phyloP scores from a whole-genome alignment of 2,888 invertebrate species.

The Tipula vernalis region DNA sequence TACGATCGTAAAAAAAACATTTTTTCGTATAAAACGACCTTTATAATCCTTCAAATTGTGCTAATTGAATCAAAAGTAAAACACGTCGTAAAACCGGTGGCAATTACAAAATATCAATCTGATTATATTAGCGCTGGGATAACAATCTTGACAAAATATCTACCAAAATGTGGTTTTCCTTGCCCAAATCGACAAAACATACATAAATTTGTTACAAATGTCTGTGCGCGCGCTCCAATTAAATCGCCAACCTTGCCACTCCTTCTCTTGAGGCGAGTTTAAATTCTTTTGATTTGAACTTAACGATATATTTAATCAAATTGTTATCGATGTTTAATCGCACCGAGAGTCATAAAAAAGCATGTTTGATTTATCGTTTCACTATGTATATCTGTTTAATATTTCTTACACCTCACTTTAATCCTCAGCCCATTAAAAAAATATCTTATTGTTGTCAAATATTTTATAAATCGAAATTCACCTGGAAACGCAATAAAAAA shows the following conservation, averaged over 20 bases:
- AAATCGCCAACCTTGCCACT: not conserved
- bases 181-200: not conserved
- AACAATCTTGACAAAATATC: not conserved
- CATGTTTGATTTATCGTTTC: not conserved
- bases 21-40: not conserved
- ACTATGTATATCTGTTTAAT: not conserved
- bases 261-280: not conserved
- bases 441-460: not conserved
- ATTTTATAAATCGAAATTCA: not conserved
- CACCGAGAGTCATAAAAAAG: not conserved
- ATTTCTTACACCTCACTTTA: not conserved
- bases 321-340: not conserved
- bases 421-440: not conserved
- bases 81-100: not conserved
- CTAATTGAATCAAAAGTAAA: not conserved
- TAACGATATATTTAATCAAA: not conserved
- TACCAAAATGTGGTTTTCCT: not conserved
- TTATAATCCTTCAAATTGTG: not conserved
- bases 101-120: not conserved
- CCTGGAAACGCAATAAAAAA: not conserved
- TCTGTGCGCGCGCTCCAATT: not conserved
- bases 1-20: not conserved
- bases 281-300: not conserved
- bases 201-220: not conserved
- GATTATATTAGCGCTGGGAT: not conserved